Evolutionary conservation across 2,113 vertebrate species (phyloP), one percentile per base, ranked within the genome.

Genomic region (Asarcornis scutulata): DNA sequence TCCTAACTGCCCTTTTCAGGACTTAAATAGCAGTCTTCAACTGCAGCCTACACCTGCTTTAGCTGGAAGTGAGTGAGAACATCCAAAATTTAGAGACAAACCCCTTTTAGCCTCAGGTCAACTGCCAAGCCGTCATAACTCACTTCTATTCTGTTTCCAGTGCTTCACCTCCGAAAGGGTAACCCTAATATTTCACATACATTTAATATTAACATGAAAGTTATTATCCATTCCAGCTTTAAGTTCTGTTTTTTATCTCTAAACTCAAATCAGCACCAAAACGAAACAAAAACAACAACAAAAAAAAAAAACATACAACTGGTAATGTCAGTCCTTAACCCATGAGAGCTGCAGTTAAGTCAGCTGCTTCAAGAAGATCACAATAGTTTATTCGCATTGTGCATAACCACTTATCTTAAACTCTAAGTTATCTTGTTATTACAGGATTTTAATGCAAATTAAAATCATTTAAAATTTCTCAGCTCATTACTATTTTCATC

Each of bases 361-460:
- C 5, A 83, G 20, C 46, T 71, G 23, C 40, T 81, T 79, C 31
- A 48, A 50, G 17, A 82, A 88, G n/a, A 75, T 27, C 14, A 60
- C 27, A 79, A 89, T 48, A 67, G 56, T 93, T 96, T 90, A 83
- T 91, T 91, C 79, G 31, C 42, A 44, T 34, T 34, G 20, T 64
- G 74, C 11, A 27, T 68, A 50, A 29, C 21, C 40, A 89, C 13
- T 17, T 2, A 4, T 66, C 32, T 48, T 48, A 48, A 21, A 21
- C 4, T 21, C 46, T 48, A 48, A 48, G 46, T 48, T 48, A 48
- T 11, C 46, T 48, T 48, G 46, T 21, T 48, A 48, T 48, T 22
- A 48, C 46, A 48, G 20, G 22, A 48, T 20, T 48, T 48, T 48
- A 48, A 48, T 48, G 20, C 46, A 50, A 12, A 20, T 25, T 50